phyloP scores from a whole-genome alignment of 2,888 invertebrate species.

The Metalampra italica region DNA sequence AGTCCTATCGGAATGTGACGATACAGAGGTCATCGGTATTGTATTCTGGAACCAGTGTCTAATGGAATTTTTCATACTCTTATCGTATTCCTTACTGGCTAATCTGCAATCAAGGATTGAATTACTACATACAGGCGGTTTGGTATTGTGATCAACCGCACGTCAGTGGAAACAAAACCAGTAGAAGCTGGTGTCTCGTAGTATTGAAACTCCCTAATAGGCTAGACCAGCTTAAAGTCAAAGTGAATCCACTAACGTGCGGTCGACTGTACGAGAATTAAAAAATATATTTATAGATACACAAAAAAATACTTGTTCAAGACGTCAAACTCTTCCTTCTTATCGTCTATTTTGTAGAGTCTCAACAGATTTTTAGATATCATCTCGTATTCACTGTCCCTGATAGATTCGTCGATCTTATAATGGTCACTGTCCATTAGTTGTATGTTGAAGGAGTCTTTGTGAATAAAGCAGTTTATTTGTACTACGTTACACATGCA shows the following conservation, averaged over 20 bases:
- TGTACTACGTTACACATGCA: slow-evolving; percentile 17
- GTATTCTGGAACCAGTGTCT: neutral
- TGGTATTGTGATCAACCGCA: no score
- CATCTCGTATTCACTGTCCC: slow-evolving; percentile 40
- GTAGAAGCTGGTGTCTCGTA: no score
- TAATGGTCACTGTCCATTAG: slow-evolving; percentile 33
- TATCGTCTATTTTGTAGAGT: slow-evolving; percentile 17
- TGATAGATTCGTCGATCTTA: slow-evolving; percentile 33
- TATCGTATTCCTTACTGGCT: slow-evolving; percentile 19
- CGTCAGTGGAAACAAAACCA: no score
- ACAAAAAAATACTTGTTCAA: slow-evolving; percentile 24
- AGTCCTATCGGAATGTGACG: neutral
- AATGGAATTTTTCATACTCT: slow-evolving; percentile 1
- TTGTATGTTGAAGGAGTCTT: slow-evolving; percentile 26
- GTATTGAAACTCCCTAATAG: no score
- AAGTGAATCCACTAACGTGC: no score
- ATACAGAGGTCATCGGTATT: neutral
- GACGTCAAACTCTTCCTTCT: slow-evolving; percentile 18
- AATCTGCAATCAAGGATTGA: slow-evolving; percentile 20
- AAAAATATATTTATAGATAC: no score
- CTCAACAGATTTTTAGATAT: slow-evolving; percentile 20
- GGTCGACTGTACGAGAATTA: no score
- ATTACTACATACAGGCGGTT: no score
- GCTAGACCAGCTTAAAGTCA: no score
- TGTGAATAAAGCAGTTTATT: slow-evolving; percentile 17